phyloP scores from a whole-genome alignment of 2,797 vertebrate genomes.

The Apogon hyalosoma region DNA sequence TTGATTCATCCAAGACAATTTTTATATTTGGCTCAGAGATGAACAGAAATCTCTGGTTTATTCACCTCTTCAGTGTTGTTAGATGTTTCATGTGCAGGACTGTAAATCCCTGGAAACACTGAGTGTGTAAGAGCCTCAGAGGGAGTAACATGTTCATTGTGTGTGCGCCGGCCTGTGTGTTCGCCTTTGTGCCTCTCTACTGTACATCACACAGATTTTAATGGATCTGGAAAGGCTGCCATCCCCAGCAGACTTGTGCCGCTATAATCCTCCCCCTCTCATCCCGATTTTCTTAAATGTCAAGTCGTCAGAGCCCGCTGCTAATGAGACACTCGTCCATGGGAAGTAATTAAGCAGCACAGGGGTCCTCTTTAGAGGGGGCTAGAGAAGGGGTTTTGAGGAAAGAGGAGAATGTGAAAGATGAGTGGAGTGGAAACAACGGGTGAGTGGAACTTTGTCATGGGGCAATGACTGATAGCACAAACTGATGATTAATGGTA shows the following conservation, averaged over 20 bases:
- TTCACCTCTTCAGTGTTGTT: too few relatives aligned
- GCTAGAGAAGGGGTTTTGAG: conserved; percentile 42
- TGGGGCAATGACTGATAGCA: conserved; percentile 22
- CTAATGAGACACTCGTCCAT: conserved; percentile 67
- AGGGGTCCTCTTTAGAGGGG: conserved; percentile 35
- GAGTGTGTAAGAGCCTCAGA: not conserved
- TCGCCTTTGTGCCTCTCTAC: conserved; percentile 36
- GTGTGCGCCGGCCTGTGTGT: not conserved
- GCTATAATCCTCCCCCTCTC: conserved; percentile 32
- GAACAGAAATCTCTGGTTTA: too few relatives aligned
- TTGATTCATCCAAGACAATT: too few relatives aligned
- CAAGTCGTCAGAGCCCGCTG: conserved; percentile 63
- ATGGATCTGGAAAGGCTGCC: conserved; percentile 54
- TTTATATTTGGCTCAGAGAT: too few relatives aligned
- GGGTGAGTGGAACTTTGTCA: conserved; percentile 25
- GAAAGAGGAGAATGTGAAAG: conserved; percentile 29
- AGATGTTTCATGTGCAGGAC: conserved; percentile 2
- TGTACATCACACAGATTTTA: conserved; percentile 59
- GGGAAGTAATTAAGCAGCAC: conserved; percentile 65
- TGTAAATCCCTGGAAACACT: not conserved
- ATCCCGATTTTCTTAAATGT: conserved; percentile 76
- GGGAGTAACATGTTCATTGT: not conserved
- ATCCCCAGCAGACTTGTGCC: conserved; percentile 45
- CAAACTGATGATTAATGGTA: conserved; percentile 37
- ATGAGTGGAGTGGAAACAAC: conserved; percentile 28